Conservation (phyloP, 2,888 invertebrate genomes). For the Polylopha cassiicola region DNA sequence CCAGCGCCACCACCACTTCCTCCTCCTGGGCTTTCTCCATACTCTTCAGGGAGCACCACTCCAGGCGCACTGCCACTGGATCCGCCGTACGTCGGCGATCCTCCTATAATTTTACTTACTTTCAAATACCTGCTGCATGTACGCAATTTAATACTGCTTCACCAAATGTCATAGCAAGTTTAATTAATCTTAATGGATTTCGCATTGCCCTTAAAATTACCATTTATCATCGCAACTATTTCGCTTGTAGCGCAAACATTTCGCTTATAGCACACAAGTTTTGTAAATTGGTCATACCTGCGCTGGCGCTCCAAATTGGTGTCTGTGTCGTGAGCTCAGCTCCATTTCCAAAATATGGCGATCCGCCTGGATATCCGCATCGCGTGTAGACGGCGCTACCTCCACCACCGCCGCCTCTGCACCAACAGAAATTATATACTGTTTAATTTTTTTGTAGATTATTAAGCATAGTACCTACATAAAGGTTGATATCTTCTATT, state of each 20-base stretch:
- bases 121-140: background rate
- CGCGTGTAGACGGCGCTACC: slow-evolving; percentile 48
- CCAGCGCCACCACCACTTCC: slow-evolving; percentile 42
- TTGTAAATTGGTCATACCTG: slow-evolving; percentile 37
- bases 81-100: slow-evolving; percentile 52
- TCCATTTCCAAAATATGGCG: slow-evolving; percentile 56
- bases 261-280: background rate
- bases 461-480: no score
- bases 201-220: background rate
- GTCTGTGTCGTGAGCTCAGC: slow-evolving; percentile 39
- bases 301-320: slow-evolving; percentile 54
- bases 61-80: slow-evolving; percentile 30
- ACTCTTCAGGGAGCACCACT: slow-evolving; percentile 39
- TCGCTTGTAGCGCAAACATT: background rate
- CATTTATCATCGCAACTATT: background rate
- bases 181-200: no score
- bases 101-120: slow-evolving; percentile 34
- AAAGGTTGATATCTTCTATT: no score
- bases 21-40: slow-evolving; percentile 34
- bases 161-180: no score
- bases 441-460: no score
- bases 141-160: no score
- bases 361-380: slow-evolving; percentile 48
- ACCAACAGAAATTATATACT: slow-evolving; percentile 8
- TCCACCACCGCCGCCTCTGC: slow-evolving; percentile 31